phyloP scores from a whole-genome alignment of 1,140 invertebrate species.

The Eupeodes corollae region DNA sequence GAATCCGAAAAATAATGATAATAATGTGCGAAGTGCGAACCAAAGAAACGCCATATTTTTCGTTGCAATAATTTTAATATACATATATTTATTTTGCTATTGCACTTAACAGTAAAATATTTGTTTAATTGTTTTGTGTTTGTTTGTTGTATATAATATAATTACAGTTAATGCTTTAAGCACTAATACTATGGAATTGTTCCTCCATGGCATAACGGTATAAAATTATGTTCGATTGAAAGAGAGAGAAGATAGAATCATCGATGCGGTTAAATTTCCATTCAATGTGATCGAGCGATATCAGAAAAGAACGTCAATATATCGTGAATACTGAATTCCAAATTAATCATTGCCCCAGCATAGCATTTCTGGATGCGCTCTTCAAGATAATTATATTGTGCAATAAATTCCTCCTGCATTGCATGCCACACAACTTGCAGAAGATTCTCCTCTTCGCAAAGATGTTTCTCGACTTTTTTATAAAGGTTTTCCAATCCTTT shows the following conservation, averaged over 20 bases:
- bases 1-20: too few species aligned
- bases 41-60: too few species aligned
- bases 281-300: constrained; percentile 87
- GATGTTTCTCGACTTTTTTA: constrained; percentile 93
- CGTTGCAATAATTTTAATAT: too few species aligned
- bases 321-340: constrained; percentile 94
- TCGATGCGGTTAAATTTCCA: not conserved
- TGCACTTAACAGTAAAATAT: too few species aligned
- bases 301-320: constrained; percentile 96
- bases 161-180: too few species aligned
- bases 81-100: too few species aligned
- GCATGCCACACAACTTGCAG: constrained; percentile 95
- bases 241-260: not conserved
- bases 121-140: too few species aligned
- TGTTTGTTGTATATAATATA: too few species aligned
- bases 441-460: constrained; percentile 89
- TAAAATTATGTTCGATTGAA: too few species aligned
- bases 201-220: too few species aligned
- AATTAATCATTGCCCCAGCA: constrained; percentile 83
- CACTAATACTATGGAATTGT: too few species aligned
- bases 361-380: constrained; percentile 92
- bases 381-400: constrained; percentile 90
- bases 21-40: too few species aligned
- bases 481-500: constrained; percentile 91
- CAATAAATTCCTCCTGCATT: constrained; percentile 98